Evolutionary conservation across 2,797 vertebrate species (phyloP), one percentile per base, ranked within the genome.

Genomic region (Leptoclinus maculatus): DNA sequence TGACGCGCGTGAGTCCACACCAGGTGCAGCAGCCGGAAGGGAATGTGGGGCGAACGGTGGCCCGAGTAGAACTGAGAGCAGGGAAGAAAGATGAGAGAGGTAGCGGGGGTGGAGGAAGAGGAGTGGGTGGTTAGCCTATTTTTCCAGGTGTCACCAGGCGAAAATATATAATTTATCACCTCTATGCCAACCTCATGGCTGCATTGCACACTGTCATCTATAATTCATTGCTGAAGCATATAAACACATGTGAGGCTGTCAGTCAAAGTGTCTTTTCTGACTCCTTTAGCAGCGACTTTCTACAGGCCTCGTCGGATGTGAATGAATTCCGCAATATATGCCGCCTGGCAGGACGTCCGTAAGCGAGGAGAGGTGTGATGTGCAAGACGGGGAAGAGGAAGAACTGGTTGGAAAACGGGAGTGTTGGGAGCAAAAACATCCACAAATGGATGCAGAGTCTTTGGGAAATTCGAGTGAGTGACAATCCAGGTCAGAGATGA

Each of bases 1-100:
- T 99, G 98, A 85, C 98, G 96, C 41, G 98, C 98, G 0, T 99
- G 98, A 36, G 98, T 99, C 98, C 98, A 99, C 91, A 99, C 98
- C 94, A 99, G 95, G 94, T 99, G 98, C 92, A 99, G 96, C 95
- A 99, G 93, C 93, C 98, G 97, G 94, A 98, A 99, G 72, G 98
- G 98, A 96, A 99, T 98, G 96, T 99, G 98, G 88, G 98, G 98
- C 84, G 98, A 98, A 73, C 98, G 97, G 93, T 99, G 98, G 83
- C 98, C 98, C 79, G 98, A 99, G 95, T 99, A 99, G 90, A 99
- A 99, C 98, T 99, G 92, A 74, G 63, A 80, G 83, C 83, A 77
- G 71, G 71, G 21, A 82, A 71, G 41, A 89, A 74, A 91, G 70
- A 89, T 75, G 79, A 72, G 21, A 74, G 51, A 54, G 72, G 45